Conservation (phyloP, 2,113 vertebrate species). For the Macquaria ambigua region DNA sequence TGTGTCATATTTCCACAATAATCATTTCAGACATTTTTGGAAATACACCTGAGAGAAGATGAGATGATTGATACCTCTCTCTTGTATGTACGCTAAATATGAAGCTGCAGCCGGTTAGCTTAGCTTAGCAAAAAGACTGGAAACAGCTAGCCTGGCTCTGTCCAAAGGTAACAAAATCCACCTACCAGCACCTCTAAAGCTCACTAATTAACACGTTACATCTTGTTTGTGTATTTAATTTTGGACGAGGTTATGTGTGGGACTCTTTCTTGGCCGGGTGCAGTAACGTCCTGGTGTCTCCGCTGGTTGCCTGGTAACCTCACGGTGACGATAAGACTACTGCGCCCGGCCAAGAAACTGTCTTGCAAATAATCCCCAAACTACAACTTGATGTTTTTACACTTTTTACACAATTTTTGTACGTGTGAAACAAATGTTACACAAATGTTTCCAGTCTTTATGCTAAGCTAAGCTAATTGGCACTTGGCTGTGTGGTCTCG, state of each 20-base stretch:
- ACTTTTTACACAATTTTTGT: not conserved
- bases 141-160: not conserved
- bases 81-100: not conserved
- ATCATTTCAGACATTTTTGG: not conserved
- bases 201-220: not conserved
- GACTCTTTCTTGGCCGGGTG: not conserved
- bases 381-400: not conserved
- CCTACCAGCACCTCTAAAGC: not conserved
- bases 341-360: not conserved
- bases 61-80: not conserved
- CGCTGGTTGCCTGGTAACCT: not conserved
- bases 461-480: not conserved
- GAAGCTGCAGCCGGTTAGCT: not conserved
- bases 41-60: not conserved
- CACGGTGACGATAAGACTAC: not conserved
- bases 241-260: not conserved
- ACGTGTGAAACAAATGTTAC: not conserved
- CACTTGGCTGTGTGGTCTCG: too few species aligned
- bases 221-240: not conserved
- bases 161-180: not conserved
- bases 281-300: not conserved
- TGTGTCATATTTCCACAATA: not conserved
- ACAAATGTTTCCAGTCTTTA: not conserved
- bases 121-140: not conserved
- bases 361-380: not conserved